These are phyloP conservation scores for Peromyscus attwateri DNA, from an alignment of 2,797 vertebrate species.

Conservation along the genomic window DNA sequence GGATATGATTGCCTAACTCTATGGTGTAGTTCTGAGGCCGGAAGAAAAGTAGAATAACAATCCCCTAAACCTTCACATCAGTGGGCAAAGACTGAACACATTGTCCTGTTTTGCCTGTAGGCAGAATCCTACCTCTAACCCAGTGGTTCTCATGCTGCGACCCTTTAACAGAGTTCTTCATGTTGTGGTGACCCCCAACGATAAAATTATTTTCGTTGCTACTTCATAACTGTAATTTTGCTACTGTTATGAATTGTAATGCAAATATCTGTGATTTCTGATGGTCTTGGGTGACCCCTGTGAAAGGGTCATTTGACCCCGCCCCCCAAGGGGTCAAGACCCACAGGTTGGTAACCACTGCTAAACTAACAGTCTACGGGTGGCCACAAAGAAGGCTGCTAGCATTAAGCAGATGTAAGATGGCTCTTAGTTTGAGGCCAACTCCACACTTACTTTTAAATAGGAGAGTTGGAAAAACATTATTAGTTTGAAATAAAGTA, in stretches of 20 bases:
- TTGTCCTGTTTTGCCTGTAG: not conserved
- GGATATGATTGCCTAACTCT: not conserved
- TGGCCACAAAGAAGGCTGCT: not conserved
- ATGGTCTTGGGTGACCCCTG: not conserved
- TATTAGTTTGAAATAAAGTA: conserved; percentile 58
- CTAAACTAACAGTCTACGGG: not conserved
- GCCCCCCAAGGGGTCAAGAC: not conserved
- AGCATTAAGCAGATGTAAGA: not conserved
- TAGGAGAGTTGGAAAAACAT: conserved; percentile 31
- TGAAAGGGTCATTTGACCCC: not conserved
- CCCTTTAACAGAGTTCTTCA: not conserved
- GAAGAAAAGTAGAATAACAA: not conserved
- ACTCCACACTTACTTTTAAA: conserved; percentile 21
- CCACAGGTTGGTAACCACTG: not conserved
- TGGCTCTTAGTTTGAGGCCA: conserved; percentile 4
- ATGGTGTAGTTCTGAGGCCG: not conserved
- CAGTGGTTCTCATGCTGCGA: not conserved
- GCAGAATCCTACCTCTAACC: not conserved
- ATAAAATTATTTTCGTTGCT: not conserved
- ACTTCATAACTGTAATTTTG: not conserved
- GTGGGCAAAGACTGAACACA: not conserved
- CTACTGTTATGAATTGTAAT: not conserved
- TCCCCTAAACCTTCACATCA: not conserved
- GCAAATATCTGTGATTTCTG: not conserved
- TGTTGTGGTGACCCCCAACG: not conserved